These are phyloP conservation scores for Lerista edwardsae DNA, from an alignment of 2,797 vertebrate genomes.

Conservation along the genomic window DNA sequence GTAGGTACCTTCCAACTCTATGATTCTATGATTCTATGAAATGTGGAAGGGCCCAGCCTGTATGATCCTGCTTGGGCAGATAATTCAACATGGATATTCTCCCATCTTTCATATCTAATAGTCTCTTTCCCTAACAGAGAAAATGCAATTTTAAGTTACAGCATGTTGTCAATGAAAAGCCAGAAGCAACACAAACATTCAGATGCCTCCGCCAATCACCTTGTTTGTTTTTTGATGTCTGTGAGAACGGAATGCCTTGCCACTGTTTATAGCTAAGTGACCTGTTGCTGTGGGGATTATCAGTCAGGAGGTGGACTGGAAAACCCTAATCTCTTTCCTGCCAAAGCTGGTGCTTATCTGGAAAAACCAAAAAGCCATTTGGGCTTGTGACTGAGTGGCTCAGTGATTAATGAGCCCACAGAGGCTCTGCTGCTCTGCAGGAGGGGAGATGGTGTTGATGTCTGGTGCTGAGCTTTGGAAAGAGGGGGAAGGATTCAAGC, in stretches of 20 bases:
- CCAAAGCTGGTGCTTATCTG: conserved; percentile 69
- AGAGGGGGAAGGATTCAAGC: neutral
- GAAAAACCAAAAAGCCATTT: conserved; percentile 56
- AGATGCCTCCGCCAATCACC: neutral
- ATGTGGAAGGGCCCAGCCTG: neutral
- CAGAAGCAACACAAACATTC: neutral
- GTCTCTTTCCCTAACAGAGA: neutral
- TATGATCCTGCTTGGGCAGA: neutral
- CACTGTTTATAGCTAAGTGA: conserved; percentile 39
- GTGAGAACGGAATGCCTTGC: neutral
- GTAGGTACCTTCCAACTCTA: too few species aligned
- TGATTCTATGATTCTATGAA: too few species aligned
- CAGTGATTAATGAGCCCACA: conserved; percentile 42
- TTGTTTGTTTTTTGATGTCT: conserved; percentile 24
- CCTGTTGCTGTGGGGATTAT: conserved; percentile 69
- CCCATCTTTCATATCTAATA: accelerated
- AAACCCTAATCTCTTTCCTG: conserved; percentile 72
- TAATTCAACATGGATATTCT: neutral
- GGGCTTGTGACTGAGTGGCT: conserved; percentile 36
- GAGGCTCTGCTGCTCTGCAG: conserved; percentile 12
- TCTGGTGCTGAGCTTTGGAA: neutral
- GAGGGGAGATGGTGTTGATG: neutral
- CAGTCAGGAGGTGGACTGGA: conserved; percentile 33
- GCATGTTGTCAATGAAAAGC: neutral
- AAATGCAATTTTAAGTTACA: neutral